Evolutionary conservation across 2,113 vertebrate species (phyloP).

Genomic region (Atractosteus spatula): DNA sequence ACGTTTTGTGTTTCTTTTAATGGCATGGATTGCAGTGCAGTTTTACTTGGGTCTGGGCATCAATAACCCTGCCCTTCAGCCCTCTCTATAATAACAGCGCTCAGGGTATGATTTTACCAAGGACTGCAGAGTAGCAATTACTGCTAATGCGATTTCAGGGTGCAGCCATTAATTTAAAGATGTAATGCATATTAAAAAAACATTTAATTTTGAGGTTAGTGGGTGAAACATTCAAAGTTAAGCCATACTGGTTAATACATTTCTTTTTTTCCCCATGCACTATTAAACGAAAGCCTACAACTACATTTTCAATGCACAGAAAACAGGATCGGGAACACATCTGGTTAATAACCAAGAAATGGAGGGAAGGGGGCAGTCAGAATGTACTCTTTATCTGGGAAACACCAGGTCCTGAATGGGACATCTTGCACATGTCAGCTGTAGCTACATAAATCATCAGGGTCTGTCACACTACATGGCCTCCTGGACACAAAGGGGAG

Average conservation of each 20-base stretch:
- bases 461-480: background rate
- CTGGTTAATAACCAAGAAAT: too few species aligned
- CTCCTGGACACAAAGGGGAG: background rate
- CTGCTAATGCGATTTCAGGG: background rate
- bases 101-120: background rate
- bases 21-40: too few species aligned
- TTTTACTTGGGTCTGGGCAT: background rate
- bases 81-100: background rate
- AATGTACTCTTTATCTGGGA: too few species aligned
- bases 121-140: background rate
- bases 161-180: background rate
- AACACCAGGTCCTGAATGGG: background rate
- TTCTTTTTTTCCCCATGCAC: too few species aligned
- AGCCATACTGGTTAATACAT: too few species aligned
- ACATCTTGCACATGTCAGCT: background rate
- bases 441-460: background rate
- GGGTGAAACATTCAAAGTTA: background rate
- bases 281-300: too few species aligned
- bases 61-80: background rate
- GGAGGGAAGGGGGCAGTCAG: too few species aligned
- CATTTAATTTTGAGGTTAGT: conserved; percentile 5
- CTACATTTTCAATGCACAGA: too few species aligned
- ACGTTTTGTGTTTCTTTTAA: background rate
- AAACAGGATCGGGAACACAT: too few species aligned
- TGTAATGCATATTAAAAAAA: conserved; percentile 1